Conservation (phyloP, 2,888 invertebrate genomes). For the Hydraecia micacea region DNA sequence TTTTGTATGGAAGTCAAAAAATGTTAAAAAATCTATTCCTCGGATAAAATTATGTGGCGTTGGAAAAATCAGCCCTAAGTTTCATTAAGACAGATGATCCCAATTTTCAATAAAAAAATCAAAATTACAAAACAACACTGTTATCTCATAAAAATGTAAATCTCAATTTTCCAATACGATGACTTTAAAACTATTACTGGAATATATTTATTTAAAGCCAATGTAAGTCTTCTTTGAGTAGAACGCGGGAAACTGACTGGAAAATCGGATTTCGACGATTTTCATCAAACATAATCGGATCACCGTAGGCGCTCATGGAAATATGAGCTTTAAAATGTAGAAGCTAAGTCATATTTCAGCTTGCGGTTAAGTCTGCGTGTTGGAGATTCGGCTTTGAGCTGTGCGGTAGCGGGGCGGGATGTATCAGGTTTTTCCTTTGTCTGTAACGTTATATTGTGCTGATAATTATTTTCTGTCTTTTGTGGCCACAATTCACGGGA, state of each 20-base stretch:
- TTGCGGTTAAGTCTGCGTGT: constrained; percentile 32
- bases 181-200: constrained; percentile 57
- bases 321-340: constrained; percentile 61
- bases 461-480: constrained; percentile 54
- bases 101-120: too few species aligned
- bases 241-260: constrained; percentile 67
- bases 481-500: constrained; percentile 38
- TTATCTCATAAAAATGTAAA: constrained; percentile 34
- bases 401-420: constrained; percentile 38
- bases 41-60: too few species aligned
- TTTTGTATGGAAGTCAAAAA: too few species aligned
- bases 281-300: constrained; percentile 72
- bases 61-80: too few species aligned
- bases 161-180: constrained; percentile 55
- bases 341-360: constrained; percentile 41
- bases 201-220: constrained; percentile 67
- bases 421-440: constrained; percentile 46
- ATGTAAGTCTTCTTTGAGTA: constrained; percentile 64
- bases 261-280: constrained; percentile 73
- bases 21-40: too few species aligned
- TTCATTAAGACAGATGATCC: too few species aligned
- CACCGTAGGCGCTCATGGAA: constrained; percentile 50
- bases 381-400: constrained; percentile 41
- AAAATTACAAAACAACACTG: too few species aligned
- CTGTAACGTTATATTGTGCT: constrained; percentile 41